Evolutionary conservation across 2,888 invertebrate species (phyloP).

Genomic region (Ligdia adustata): DNA sequence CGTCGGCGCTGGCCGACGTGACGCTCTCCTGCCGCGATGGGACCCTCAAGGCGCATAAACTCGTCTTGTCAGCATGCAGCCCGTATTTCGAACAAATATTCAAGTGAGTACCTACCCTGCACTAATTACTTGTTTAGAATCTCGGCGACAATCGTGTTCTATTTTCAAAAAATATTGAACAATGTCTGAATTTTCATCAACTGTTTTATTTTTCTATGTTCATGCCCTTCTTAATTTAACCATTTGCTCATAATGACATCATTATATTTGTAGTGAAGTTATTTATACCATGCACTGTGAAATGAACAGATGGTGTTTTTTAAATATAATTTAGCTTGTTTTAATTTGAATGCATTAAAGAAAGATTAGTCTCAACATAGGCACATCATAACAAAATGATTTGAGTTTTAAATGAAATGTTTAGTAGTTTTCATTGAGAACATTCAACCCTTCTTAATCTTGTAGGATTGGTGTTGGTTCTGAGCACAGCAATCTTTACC

Average conservation of each 20-base stretch:
- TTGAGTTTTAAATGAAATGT: too few relatives aligned
- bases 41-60: slow-evolving; percentile 87
- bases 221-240: slow-evolving; percentile 46
- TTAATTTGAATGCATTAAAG: too few relatives aligned
- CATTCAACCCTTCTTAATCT: too few relatives aligned
- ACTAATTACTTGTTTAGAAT: neutral
- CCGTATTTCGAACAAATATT: slow-evolving; percentile 91
- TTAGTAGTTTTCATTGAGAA: too few relatives aligned
- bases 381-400: too few relatives aligned
- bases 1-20: slow-evolving; percentile 88
- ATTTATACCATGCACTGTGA: slow-evolving; percentile 61
- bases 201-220: slow-evolving; percentile 30
- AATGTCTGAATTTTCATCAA: slow-evolving; percentile 20
- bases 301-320: slow-evolving; percentile 54
- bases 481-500: too few relatives aligned
- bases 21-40: slow-evolving; percentile 89
- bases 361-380: too few relatives aligned
- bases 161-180: slow-evolving; percentile 27
- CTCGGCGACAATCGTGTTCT: slow-evolving; percentile 28
- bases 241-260: slow-evolving; percentile 71
- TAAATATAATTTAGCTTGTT: slow-evolving; percentile 36
- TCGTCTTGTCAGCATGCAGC: slow-evolving; percentile 90
- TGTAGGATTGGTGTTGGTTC: too few relatives aligned
- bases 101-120: slow-evolving; percentile 65
- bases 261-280: slow-evolving; percentile 69